Conservation (phyloP, 2,888 invertebrate species). For the Schizotus pectinicornis region DNA sequence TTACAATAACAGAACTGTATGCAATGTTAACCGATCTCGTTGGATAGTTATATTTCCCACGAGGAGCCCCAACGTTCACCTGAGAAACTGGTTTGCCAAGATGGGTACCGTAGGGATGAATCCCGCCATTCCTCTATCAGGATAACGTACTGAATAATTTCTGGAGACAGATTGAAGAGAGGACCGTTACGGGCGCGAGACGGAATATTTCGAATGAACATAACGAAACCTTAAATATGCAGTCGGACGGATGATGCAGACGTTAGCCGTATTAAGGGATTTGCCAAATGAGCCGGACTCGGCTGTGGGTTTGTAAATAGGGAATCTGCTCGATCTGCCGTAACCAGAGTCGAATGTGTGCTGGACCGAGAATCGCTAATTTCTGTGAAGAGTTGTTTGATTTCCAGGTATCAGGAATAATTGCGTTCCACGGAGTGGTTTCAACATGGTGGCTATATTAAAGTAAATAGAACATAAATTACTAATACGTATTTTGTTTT, state of each 20-base stretch:
- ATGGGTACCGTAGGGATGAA: conserved; percentile 29
- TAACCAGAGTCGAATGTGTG: too few species aligned
- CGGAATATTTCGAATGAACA: conserved; percentile 15
- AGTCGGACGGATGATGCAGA: conserved; percentile 10
- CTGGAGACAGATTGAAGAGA: conserved; percentile 10
- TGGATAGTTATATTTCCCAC: conserved; percentile 33
- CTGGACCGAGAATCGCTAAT: too few species aligned
- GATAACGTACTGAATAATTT: conserved; percentile 28
- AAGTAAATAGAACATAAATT: too few species aligned
- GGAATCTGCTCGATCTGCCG: conserved; percentile 1
- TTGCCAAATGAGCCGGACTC: conserved; percentile 16
- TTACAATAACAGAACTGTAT: conserved; percentile 23
- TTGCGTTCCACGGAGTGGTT: too few species aligned
- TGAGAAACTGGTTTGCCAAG: conserved; percentile 33
- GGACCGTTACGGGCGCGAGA: conserved; percentile 3
- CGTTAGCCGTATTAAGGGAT: conserved; percentile 19
- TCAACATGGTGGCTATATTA: too few species aligned
- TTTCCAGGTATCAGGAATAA: too few species aligned
- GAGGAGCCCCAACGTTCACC: conserved; percentile 25
- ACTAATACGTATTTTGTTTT: too few species aligned
- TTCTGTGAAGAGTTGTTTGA: too few species aligned
- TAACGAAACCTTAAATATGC: conserved; percentile 13
- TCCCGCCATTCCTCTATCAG: conserved; percentile 18
- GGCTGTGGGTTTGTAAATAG: neutral
- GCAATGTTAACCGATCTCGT: conserved; percentile 23